Evolutionary conservation across 2,888 invertebrate species (phyloP).

Genomic region (Amaurobius ferox): DNA sequence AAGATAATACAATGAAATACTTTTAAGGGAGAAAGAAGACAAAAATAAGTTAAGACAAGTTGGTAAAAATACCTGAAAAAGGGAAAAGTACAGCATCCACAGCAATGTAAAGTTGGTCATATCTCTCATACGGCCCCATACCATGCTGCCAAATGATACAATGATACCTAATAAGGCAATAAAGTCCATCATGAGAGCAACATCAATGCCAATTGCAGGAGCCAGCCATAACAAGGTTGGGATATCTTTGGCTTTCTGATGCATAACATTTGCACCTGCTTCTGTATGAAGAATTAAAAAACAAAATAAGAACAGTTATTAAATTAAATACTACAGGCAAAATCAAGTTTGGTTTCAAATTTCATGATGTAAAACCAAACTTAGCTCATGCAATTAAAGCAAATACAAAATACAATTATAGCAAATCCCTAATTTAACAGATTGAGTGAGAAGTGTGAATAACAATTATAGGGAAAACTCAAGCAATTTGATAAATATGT

Average conservation of each 20-base stretch:
- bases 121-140: conserved; percentile 75
- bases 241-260: conserved; percentile 81
- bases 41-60: no score
- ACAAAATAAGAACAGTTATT: no score
- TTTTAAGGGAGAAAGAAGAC: no score
- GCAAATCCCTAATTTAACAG: no score
- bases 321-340: not conserved
- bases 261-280: conserved; percentile 77
- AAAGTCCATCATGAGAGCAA: conserved; percentile 84
- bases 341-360: no score
- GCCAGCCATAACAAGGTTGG: conserved; percentile 84
- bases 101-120: conserved; percentile 82
- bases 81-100: conserved; percentile 85
- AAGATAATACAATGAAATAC: no score
- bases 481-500: no score
- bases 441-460: no score
- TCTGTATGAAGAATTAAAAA: conserved; percentile 71
- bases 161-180: conserved; percentile 82
- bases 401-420: no score
- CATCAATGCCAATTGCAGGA: conserved; percentile 83
- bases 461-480: no score
- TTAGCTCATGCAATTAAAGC: no score
- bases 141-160: conserved; percentile 83
- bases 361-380: no score
- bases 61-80: conserved; percentile 81